These are phyloP conservation scores for Cacatua alba DNA, from an alignment of 2,113 vertebrate genomes.

Conservation along the genomic window DNA sequence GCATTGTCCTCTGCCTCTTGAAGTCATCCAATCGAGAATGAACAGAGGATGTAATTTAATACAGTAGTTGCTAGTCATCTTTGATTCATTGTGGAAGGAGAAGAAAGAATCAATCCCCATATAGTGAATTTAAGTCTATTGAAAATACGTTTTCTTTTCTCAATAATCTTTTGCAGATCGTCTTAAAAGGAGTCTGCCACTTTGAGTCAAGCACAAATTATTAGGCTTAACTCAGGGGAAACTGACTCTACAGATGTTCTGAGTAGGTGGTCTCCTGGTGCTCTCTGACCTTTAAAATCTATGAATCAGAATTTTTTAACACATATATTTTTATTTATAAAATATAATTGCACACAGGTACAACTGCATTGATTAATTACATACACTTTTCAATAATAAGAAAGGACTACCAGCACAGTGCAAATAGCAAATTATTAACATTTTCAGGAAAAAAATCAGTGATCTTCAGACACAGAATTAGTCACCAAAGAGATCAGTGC, in stretches of 20 bases:
- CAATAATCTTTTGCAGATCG: conserved; percentile 52
- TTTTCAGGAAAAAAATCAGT: neutral
- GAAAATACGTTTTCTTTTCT: conserved; percentile 42
- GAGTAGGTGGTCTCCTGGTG: conserved; percentile 46
- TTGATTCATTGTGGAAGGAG: neutral
- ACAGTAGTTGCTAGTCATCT: neutral
- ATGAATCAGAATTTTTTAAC: conserved; percentile 26
- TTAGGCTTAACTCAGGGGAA: conserved; percentile 4
- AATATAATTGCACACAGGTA: conserved; percentile 25
- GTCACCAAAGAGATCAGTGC: conserved; percentile 38
- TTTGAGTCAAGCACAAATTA: conserved; percentile 39
- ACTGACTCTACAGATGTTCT: conserved; percentile 41
- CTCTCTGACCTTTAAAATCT: conserved; percentile 27
- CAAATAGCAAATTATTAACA: conserved; percentile 39
- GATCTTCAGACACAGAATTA: conserved; percentile 22
- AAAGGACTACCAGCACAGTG: neutral
- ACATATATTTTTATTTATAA: conserved; percentile 41
- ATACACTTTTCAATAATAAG: neutral
- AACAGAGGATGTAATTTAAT: neutral
- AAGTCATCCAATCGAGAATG: neutral
- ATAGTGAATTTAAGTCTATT: conserved; percentile 10
- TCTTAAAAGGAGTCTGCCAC: conserved; percentile 37
- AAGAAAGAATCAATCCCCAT: conserved; percentile 4
- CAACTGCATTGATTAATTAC: conserved; percentile 1
- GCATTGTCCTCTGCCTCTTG: neutral